Conservation (phyloP, 23 tunicate species). For the Phallusia fumigata region DNA sequence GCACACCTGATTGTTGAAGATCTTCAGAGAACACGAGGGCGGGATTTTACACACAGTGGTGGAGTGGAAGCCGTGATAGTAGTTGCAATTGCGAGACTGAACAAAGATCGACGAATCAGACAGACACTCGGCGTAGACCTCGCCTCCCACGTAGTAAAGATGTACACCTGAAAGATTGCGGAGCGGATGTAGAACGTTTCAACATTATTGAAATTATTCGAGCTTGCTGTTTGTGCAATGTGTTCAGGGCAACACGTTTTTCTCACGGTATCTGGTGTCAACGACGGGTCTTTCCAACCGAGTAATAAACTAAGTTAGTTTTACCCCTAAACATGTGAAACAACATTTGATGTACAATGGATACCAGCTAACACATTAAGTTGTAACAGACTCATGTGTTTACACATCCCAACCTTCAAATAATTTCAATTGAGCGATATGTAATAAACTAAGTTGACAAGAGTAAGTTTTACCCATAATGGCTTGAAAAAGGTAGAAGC, state of each 20-base stretch:
- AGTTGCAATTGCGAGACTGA: constrained; percentile 97
- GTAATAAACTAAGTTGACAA: too few relatives aligned
- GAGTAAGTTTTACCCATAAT: too few relatives aligned
- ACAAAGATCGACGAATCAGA: constrained; percentile 99
- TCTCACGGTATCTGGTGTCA: too few relatives aligned
- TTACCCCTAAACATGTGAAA: too few relatives aligned
- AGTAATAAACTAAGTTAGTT: too few relatives aligned
- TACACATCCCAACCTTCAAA: not conserved
- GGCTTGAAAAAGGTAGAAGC: too few relatives aligned
- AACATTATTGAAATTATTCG: too few relatives aligned
- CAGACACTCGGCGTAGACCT: constrained; percentile 98
- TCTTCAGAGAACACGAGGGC: constrained; percentile 90
- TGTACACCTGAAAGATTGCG: constrained; percentile 52
- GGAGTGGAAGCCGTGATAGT: constrained; percentile 95
- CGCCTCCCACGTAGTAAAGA: constrained; percentile 96
- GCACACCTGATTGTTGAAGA: constrained; percentile 89
- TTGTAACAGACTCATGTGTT: not conserved
- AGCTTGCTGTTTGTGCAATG: too few relatives aligned
- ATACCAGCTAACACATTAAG: not conserved
- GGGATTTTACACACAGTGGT: constrained; percentile 99
- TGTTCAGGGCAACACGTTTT: too few relatives aligned
- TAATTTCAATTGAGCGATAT: not conserved
- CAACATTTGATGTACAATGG: too few relatives aligned
- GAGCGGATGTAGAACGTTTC: too few relatives aligned
- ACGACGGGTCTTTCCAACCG: too few relatives aligned